These are phyloP conservation scores for Crossaster papposus DNA, from an alignment of 53 echinoderm and acorn worm species.

Conservation along the genomic window DNA sequence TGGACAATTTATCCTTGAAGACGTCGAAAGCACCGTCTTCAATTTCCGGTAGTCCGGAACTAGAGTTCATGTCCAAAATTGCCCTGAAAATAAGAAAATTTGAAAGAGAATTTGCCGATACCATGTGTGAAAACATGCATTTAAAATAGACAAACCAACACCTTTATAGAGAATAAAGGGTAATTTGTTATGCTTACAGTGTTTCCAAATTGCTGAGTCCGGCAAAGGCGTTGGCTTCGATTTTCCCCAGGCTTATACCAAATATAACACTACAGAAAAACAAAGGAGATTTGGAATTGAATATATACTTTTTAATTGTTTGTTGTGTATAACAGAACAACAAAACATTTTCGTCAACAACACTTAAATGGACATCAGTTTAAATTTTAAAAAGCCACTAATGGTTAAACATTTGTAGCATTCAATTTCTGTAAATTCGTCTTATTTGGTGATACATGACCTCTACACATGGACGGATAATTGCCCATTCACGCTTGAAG, in stretches of 20 bases:
- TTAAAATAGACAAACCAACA: neutral
- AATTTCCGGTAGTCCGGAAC: neutral
- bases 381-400: too few relatives aligned
- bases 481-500: too few relatives aligned
- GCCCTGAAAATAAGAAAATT: neutral
- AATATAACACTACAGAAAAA: neutral
- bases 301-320: neutral
- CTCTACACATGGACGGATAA: too few relatives aligned
- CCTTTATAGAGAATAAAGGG: neutral
- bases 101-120: neutral
- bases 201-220: neutral
- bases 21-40: constrained; percentile 25
- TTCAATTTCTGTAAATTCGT: too few relatives aligned
- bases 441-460: too few relatives aligned
- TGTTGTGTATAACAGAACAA: neutral
- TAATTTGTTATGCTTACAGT: neutral
- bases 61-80: neutral
- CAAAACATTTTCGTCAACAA: too few relatives aligned
- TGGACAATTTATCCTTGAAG: neutral
- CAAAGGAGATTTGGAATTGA: neutral
- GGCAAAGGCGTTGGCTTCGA: neutral
- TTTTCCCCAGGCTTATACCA: neutral
- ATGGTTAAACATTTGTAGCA: too few relatives aligned
- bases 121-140: too few relatives aligned
- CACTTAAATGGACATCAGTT: too few relatives aligned